These are phyloP conservation scores for Mya arenaria DNA, from an alignment of 1,140 invertebrate species.

Conservation along the genomic window DNA sequence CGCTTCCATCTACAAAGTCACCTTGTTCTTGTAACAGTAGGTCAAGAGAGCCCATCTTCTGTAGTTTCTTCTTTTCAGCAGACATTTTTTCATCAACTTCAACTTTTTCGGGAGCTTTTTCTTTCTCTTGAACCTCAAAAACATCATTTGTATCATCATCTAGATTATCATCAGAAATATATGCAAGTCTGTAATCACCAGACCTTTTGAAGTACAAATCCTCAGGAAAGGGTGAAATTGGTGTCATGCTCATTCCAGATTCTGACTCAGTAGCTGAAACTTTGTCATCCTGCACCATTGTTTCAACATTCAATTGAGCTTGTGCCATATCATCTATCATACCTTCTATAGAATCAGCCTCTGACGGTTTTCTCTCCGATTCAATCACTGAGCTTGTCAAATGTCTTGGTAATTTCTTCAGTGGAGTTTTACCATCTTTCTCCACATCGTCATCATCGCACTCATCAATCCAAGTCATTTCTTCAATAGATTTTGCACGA, in stretches of 20 bases:
- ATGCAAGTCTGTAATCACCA: conserved; percentile 43
- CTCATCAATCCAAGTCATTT: conserved; percentile 31
- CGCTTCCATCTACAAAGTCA: conserved; percentile 27
- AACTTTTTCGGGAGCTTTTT: background rate
- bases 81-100: background rate
- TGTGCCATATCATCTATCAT: conserved; percentile 33
- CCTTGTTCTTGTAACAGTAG: conserved; percentile 28
- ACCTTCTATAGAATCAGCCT: conserved; percentile 39
- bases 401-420: background rate
- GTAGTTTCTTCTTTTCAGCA: conserved; percentile 5
- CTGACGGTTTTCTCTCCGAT: conserved; percentile 24
- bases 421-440: background rate
- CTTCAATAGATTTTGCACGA: background rate
- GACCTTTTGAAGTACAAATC: conserved; percentile 22
- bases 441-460: background rate
- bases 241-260: background rate
- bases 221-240: conserved; percentile 31
- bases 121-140: background rate
- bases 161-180: conserved; percentile 47
- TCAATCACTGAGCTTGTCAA: conserved; percentile 16
- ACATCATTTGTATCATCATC: conserved; percentile 20
- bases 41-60: conserved; percentile 37
- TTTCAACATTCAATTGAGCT: conserved; percentile 16
- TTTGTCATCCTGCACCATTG: background rate
- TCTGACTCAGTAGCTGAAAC: background rate